A percentile compares a stretch with the other conserved stretches of the same genome.
Conservation (phyloP, 2,888 invertebrate genomes). For the Gari tellinella region DNA sequence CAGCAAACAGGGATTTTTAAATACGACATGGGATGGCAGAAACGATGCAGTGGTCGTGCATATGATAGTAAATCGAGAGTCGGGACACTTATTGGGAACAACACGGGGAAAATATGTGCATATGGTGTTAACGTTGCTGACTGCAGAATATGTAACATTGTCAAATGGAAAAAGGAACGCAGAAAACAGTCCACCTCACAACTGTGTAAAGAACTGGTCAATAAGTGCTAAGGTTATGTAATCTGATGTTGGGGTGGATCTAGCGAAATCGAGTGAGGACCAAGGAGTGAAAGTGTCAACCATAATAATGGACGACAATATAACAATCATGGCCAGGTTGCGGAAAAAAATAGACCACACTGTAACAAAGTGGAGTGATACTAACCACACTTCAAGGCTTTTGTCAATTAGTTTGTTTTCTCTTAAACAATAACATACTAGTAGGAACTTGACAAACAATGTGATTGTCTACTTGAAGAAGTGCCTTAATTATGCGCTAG, state of each 20-base stretch:
- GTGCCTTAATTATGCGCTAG: conserved; percentile 20
- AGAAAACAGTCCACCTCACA: conserved; percentile 10
- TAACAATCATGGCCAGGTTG: conserved; percentile 35
- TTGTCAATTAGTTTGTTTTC: conserved; percentile 26
- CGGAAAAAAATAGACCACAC: conserved; percentile 13
- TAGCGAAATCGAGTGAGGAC: conserved; percentile 25
- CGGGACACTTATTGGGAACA: conserved; percentile 33
- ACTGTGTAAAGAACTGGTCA: conserved; percentile 28
- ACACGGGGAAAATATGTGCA: conserved; percentile 37
- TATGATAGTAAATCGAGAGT: conserved; percentile 50
- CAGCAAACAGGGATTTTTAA: conserved; percentile 21
- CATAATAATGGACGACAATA: conserved; percentile 48
- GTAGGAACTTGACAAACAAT: too few relatives aligned
- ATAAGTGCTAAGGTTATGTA: conserved; percentile 44
- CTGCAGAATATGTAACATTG: too few relatives aligned
- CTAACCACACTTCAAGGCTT: conserved; percentile 36
- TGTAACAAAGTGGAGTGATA: conserved; percentile 40
- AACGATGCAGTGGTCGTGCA: conserved; percentile 28
- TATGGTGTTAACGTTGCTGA: conserved; percentile 26
- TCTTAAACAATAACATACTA: conserved; percentile 27
- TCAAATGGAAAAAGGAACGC: neutral
- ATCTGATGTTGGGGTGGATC: conserved; percentile 22
- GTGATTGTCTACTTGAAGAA: too few relatives aligned
- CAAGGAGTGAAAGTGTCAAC: conserved; percentile 12
- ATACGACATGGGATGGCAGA: conserved; percentile 51